These are phyloP conservation scores for Drosophila mettleri DNA, from an alignment of 2,888 invertebrate genomes.

Conservation along the genomic window DNA sequence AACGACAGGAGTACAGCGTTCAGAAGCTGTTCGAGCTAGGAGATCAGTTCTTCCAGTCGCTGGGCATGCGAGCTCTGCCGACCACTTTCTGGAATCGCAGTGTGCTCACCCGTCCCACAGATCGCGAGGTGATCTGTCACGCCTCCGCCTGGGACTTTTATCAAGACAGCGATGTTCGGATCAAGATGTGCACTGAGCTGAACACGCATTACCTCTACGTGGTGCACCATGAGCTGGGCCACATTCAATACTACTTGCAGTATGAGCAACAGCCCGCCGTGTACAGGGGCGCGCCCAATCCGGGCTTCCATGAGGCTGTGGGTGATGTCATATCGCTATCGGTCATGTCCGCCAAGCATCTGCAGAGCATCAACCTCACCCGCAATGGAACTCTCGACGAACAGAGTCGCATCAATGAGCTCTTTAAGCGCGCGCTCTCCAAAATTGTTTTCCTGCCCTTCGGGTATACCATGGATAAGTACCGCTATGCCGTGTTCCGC, in stretches of 20 bases:
- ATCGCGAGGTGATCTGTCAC: conserved; percentile 91
- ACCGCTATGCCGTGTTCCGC: conserved; percentile 89
- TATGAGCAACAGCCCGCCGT: conserved; percentile 87
- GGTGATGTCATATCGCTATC: conserved; percentile 90
- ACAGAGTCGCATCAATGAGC: conserved; percentile 88
- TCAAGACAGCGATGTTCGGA: conserved; percentile 91
- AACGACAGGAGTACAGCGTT: conserved; percentile 89
- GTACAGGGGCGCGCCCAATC: conserved; percentile 87
- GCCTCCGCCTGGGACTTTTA: conserved; percentile 96
- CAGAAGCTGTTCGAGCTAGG: conserved; percentile 92
- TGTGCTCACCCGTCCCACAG: conserved; percentile 91
- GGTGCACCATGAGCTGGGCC: conserved; percentile 90
- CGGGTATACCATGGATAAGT: conserved; percentile 89
- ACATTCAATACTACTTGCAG: conserved; percentile 89
- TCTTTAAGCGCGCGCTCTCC: conserved; percentile 87
- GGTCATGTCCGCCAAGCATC: conserved; percentile 89
- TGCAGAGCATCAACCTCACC: conserved; percentile 88
- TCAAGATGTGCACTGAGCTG: conserved; percentile 88
- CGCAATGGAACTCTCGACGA: conserved; percentile 88
- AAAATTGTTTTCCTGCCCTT: conserved; percentile 90
- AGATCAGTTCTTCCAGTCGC: conserved; percentile 93
- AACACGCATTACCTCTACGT: conserved; percentile 86
- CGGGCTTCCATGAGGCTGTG: conserved; percentile 90
- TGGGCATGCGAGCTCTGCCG: conserved; percentile 92
- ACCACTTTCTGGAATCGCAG: conserved; percentile 92